These are phyloP conservation scores for Polylopha cassiicola DNA, from an alignment of 2,888 invertebrate genomes.

Conservation along the genomic window DNA sequence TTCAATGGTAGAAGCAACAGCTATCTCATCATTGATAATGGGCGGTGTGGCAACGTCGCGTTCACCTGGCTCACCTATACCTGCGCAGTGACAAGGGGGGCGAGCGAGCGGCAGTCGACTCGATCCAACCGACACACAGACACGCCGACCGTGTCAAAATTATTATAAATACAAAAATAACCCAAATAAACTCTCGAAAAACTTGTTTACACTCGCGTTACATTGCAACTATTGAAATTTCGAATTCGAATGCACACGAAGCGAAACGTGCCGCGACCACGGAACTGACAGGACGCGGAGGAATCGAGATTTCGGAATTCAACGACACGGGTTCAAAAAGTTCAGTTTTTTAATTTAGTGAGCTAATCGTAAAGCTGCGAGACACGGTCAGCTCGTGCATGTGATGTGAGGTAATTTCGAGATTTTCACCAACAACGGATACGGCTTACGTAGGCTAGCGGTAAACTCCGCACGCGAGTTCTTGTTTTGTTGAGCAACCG, in stretches of 20 bases:
- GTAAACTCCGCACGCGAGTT: conserved; percentile 71
- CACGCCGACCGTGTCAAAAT: conserved; percentile 46
- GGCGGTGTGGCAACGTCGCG: conserved; percentile 75
- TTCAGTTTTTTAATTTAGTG: too few relatives aligned
- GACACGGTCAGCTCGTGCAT: too few relatives aligned
- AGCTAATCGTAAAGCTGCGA: too few relatives aligned
- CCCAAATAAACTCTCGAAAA: conserved; percentile 32
- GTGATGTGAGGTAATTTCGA: conserved; percentile 67
- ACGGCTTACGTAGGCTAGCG: conserved; percentile 74
- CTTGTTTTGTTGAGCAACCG: conserved; percentile 65
- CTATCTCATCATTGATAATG: conserved; percentile 75
- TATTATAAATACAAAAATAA: conserved; percentile 41
- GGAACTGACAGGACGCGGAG: too few relatives aligned
- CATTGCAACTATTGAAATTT: conserved; percentile 6
- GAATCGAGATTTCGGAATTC: too few relatives aligned
- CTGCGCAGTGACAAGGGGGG: conserved; percentile 75
- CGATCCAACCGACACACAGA: conserved; percentile 60
- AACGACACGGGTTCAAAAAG: too few relatives aligned
- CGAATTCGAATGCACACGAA: conserved; percentile 2
- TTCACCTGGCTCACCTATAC: conserved; percentile 68
- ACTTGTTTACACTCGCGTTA: conserved; percentile 7
- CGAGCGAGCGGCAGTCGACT: conserved; percentile 55
- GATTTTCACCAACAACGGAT: conserved; percentile 73
- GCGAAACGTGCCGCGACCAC: too few relatives aligned
- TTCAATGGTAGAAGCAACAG: conserved; percentile 50